Conservation (phyloP, 2,888 invertebrate species). For the Sceliomorpha sp. region DNA sequence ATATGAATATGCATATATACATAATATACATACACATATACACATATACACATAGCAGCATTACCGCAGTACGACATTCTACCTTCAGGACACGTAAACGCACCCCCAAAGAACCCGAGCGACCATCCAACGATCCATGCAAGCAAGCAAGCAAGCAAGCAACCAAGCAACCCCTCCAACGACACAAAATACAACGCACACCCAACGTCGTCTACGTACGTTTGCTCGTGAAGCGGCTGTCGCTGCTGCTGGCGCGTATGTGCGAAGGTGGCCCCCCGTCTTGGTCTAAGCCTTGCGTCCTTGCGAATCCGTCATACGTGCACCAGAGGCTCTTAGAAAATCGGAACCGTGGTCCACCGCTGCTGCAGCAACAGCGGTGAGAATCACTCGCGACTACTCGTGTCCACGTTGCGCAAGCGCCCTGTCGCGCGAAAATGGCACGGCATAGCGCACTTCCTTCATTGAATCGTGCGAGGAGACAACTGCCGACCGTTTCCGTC, state of each 20-base stretch:
- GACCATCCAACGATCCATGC: no score
- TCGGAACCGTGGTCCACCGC: conserved; percentile 6
- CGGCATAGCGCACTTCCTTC: conserved; percentile 35
- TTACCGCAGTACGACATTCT: conserved; percentile 40
- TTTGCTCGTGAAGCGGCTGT: conserved; percentile 8
- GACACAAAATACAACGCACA: not conserved
- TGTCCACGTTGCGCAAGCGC: conserved; percentile 33
- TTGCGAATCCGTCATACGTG: no score
- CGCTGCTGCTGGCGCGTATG: not conserved
- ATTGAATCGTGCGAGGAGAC: conserved; percentile 5
- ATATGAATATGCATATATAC: conserved; percentile 6
- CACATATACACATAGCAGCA: conserved; percentile 15
- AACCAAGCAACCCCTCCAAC: no score
- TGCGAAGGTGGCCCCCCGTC: not conserved
- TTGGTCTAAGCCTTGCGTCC: no score
- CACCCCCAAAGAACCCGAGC: not conserved
- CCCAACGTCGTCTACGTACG: conserved; percentile 25
- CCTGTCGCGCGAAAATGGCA: conserved; percentile 28
- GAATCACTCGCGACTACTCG: conserved; percentile 35
- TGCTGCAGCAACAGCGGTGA: conserved; percentile 26
- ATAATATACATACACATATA: conserved; percentile 2
- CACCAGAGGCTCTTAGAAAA: no score
- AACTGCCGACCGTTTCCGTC: not conserved
- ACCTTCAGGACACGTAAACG: conserved; percentile 4
- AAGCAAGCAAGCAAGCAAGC: no score